Evolutionary conservation across 2,888 invertebrate genomes (phyloP), one percentile per base, ranked within the genome.

Genomic region (Erebia epiphron): DNA sequence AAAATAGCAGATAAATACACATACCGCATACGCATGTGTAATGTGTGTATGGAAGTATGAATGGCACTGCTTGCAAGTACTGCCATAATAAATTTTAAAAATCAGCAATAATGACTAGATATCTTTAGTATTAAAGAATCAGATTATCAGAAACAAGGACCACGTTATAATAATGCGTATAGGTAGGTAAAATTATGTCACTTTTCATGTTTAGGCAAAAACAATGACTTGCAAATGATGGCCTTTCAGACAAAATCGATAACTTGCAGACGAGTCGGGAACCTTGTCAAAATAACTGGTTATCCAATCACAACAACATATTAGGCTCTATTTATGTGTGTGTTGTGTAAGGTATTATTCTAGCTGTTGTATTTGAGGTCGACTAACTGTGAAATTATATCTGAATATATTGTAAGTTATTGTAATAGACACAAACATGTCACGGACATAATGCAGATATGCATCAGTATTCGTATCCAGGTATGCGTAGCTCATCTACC

Each of bases 231-330:
- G 46, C 46, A 21, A 60, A 21, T 56, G 56, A 13, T 41, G 35
- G 14, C 56, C 49, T 49, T 56, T 18, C 49, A 57, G 41, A 49
- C 41, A 54, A 26, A 41, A 67, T 70, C 61, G 41, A 57, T 62
- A 61, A 56, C 26, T 13, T 14, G 56, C 68, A 46, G 50, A 61
- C 67, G 62, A 67, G 21, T 49, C 11, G 49, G 49, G 61, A 61
- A 61, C 60, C 43, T 43, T 60, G 43, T 60, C 60, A 18, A 43
- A 60, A 43, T 43, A 10, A 60, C 10, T 14, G 57, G 14, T 5
- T n/a, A n/a, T 16, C 11, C 43, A 43, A 61, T 61, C 43, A 62
- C 21, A 62, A 62, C 62, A 46, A 21, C 13, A 21, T 21, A 5
- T 49, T 8, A 46, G 21, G 10, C 21, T 21, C 21, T 49, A 2